Percentiles rank a stretch among this genome's conserved stretches.
These are phyloP conservation scores for Nanorana parkeri DNA, from an alignment of 2,113 vertebrate species.

Conservation along the genomic window DNA sequence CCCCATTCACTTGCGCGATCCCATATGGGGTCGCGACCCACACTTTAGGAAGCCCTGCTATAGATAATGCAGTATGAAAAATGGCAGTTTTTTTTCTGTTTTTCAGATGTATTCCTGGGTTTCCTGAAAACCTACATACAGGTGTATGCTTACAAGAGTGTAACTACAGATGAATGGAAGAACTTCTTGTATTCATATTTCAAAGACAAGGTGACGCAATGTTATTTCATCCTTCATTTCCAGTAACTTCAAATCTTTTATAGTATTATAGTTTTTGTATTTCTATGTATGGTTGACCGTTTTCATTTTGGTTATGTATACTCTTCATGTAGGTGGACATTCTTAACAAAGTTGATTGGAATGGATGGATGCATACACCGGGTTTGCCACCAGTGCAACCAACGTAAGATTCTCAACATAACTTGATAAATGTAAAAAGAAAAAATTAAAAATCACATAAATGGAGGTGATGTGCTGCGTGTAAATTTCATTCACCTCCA, in stretches of 20 bases:
- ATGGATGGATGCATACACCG: conserved; percentile 88
- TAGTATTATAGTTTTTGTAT: background rate
- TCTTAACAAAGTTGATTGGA: conserved; percentile 94
- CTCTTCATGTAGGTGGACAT: conserved; percentile 79
- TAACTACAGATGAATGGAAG: conserved; percentile 92
- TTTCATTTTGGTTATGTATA: background rate
- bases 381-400: conserved; percentile 91
- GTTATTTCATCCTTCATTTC: background rate
- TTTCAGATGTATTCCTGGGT: conserved; percentile 90
- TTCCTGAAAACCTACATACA: conserved; percentile 94
- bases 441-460: no score
- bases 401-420: conserved; percentile 72
- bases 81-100: conserved; percentile 28
- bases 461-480: no score
- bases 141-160: conserved; percentile 87
- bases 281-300: no score
- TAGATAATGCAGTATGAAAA: no score
- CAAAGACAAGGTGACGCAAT: conserved; percentile 84
- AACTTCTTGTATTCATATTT: conserved; percentile 90
- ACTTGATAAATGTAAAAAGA: no score
- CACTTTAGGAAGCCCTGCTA: no score
- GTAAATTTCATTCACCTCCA: no score
- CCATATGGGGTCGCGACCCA: no score
- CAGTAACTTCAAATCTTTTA: background rate
- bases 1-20: no score